Base-by-base conservation (phyloP, 2,113 vertebrate species). In the Epinephelus lanceolatus region DNA sequence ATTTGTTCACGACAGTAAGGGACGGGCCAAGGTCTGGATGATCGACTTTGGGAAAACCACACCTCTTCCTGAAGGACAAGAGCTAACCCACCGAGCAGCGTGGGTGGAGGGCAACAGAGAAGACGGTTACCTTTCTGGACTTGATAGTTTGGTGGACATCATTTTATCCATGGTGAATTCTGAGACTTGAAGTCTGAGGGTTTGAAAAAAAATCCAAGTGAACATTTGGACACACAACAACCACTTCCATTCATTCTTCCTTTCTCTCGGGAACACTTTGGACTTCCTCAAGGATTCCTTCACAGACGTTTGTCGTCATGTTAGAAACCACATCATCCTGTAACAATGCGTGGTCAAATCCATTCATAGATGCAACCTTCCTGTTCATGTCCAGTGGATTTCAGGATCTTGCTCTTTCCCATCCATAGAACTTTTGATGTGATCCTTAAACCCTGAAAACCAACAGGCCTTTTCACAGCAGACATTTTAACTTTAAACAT, bases 31-130 rank as follows among this genome's bases (percentile, higher is more conserved):
- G 93, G 97, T 99, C 78, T 99, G 98, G 98, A 99, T 99, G 98
- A 99, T 99, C 23, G 98, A 99, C 94, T 99, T 99, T 47, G 98
- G 98, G 84, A 99, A 99, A 88, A 99, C 98, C 68, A 99, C 96
- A 0, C 97, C 97, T 0, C 96, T 99, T 71, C 95, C 97, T 0
- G 97, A 97, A 5, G 98, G 98, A 55, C 92, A 99, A 78, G 95
- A 96, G 82, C 97, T 99, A 13, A 94, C 92, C 88, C 98, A 99
- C 81, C 94, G 97, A 0, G 86, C 95, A 12, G 87, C 93, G 4
- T 99, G 98, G 98, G 87, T 94, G 69, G 98, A 99, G 91, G 98
- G 98, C 23, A 99, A 99, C 95, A 94, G 98, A 60, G 98, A 99
- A 87, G 98, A 99, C 0, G 98, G 98, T 86, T 99, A 99, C 94